phyloP scores from a whole-genome alignment of 2,888 invertebrate genomes.

The Volucella zonaria region DNA sequence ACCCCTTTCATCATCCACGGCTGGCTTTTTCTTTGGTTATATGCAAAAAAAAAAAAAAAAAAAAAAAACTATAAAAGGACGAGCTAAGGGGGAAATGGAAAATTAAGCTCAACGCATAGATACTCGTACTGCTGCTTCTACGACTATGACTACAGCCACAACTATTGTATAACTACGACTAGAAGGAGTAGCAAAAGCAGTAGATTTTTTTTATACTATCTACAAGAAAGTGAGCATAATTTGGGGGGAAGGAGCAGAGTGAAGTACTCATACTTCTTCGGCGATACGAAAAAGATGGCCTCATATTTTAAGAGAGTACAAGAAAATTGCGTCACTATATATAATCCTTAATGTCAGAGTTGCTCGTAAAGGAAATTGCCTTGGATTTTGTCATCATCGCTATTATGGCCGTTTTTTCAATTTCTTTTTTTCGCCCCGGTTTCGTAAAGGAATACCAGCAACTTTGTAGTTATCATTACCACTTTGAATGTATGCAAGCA shows the following conservation, averaged over 20 bases:
- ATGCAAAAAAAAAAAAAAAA: conserved; percentile 49
- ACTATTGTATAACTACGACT: not conserved
- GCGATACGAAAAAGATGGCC: conserved; percentile 41
- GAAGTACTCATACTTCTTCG: conserved; percentile 34
- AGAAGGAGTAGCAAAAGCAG: conserved; percentile 17
- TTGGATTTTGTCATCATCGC: conserved; percentile 10
- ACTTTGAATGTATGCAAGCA: conserved; percentile 19
- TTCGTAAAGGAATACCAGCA: not conserved
- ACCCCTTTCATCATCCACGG: conserved; percentile 17
- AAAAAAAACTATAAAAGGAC: conserved; percentile 58
- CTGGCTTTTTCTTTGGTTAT: conserved; percentile 29
- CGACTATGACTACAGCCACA: no score
- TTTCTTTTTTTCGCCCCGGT: conserved; percentile 30
- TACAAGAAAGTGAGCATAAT: not conserved
- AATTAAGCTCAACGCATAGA: conserved; percentile 49
- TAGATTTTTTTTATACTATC: conserved; percentile 37
- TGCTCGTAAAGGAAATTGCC: conserved; percentile 52
- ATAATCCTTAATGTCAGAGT: conserved; percentile 53
- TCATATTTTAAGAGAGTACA: conserved; percentile 49
- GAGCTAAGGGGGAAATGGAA: conserved; percentile 28
- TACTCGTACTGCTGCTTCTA: not conserved
- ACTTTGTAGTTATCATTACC: conserved; percentile 30
- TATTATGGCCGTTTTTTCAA: conserved; percentile 31
- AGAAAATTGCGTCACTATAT: conserved; percentile 58
- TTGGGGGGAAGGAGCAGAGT: conserved; percentile 14